Conservation (phyloP, 2,113 vertebrate species). For the Noctilio leporinus region DNA sequence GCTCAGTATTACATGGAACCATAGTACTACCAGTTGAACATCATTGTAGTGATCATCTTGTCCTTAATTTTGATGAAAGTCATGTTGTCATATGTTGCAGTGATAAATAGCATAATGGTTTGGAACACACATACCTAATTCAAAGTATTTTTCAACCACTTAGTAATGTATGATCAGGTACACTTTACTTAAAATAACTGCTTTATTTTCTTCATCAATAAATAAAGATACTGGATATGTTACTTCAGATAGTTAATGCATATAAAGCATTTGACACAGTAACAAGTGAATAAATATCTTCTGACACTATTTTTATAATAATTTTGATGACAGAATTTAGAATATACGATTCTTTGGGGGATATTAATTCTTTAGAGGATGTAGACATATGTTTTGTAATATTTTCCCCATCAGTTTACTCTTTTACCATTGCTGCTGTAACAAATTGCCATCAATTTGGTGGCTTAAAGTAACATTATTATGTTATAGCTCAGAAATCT, state of each 20-base stretch:
- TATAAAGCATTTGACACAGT: background rate
- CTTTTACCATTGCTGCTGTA: background rate
- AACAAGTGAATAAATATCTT: background rate
- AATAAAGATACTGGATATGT: background rate
- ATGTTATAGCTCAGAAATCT: background rate
- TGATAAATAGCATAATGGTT: background rate
- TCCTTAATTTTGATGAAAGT: background rate
- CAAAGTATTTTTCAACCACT: background rate
- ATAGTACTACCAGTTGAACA: background rate
- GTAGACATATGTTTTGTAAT: background rate
- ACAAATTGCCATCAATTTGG: background rate
- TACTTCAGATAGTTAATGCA: background rate
- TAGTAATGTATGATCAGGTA: background rate
- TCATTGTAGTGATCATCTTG: background rate
- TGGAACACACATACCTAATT: background rate
- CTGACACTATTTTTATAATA: background rate
- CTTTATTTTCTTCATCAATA: background rate
- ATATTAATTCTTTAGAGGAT: background rate
- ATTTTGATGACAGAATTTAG: background rate
- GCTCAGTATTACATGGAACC: background rate
- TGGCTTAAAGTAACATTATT: background rate
- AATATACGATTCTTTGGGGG: background rate
- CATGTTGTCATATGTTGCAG: background rate
- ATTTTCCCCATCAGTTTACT: background rate
- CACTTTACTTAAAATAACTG: background rate